Evolutionary conservation across 2,888 invertebrate genomes (phyloP).

Genomic region (Zeuzera pyrina): DNA sequence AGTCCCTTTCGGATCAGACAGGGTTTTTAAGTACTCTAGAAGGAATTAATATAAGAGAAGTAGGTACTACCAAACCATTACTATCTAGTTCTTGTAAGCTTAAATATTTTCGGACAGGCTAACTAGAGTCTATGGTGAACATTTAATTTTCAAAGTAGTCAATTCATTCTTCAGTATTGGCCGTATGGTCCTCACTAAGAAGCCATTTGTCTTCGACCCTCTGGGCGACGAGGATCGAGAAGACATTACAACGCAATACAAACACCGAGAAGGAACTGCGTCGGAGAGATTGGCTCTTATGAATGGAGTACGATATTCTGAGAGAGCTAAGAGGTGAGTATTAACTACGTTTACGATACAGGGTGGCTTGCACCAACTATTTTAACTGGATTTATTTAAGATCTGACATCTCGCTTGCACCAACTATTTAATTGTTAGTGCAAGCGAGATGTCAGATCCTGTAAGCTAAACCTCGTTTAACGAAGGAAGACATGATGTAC

Average conservation of each 20-base stretch:
- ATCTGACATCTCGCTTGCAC: too few species aligned
- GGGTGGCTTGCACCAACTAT: too few species aligned
- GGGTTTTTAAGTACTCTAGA: background rate
- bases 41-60: too few species aligned
- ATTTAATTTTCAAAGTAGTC: background rate
- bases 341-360: background rate
- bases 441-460: too few species aligned
- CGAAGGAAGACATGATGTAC: too few species aligned
- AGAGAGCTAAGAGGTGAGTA: constrained; percentile 74
- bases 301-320: constrained; percentile 81
- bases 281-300: constrained; percentile 82
- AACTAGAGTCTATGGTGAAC: background rate
- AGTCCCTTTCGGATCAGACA: background rate
- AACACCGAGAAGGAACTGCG: constrained; percentile 79
- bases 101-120: too few species aligned
- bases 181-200: constrained; percentile 81
- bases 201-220: constrained; percentile 80
- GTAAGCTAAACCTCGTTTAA: too few species aligned
- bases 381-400: too few species aligned
- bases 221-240: constrained; percentile 80
- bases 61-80: too few species aligned
- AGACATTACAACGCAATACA: constrained; percentile 80
- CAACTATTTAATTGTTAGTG: too few species aligned
- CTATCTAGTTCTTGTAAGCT: too few species aligned
- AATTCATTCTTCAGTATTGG: constrained; percentile 74